phyloP scores from a whole-genome alignment of 2,888 invertebrate genomes.

The Disparrhopalites patrizii region DNA sequence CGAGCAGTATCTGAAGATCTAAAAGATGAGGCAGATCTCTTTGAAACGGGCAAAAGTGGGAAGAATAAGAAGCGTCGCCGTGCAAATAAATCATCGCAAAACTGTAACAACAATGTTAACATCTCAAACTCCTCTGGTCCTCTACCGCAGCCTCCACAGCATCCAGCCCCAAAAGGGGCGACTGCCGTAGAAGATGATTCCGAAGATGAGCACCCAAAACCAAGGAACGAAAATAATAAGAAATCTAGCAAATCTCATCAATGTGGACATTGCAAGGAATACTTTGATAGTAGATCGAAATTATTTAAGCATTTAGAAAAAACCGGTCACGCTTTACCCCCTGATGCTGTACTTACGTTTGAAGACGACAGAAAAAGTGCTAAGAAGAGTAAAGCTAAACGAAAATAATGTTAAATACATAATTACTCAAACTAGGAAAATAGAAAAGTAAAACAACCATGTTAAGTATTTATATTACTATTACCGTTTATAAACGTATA shows the following conservation, averaged over 20 bases:
- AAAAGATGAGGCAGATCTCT: constrained; percentile 11
- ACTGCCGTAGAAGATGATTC: constrained; percentile 1
- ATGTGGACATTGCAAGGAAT: constrained; percentile 37
- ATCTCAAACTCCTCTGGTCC: neutral
- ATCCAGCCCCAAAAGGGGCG: constrained; percentile 7
- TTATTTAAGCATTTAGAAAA: constrained; percentile 42
- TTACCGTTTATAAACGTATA: too few species aligned
- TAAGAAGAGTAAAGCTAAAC: neutral
- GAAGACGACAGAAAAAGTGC: neutral
- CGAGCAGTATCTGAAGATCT: neutral
- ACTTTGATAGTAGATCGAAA: constrained; percentile 36
- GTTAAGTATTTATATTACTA: too few species aligned
- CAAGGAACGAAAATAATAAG: neutral
- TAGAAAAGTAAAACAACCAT: too few species aligned
- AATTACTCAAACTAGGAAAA: too few species aligned
- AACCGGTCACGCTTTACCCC: constrained; percentile 40
- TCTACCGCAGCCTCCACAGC: too few species aligned
- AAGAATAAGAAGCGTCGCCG: constrained; percentile 35
- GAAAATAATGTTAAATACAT: constrained; percentile 10
- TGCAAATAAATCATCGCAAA: constrained; percentile 31
- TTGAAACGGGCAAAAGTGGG: constrained; percentile 2
- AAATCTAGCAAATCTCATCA: neutral
- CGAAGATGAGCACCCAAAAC: constrained; percentile 5
- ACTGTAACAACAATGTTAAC: too few species aligned
- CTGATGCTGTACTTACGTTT: constrained; percentile 1